Evolutionary conservation across 2,113 vertebrate species (phyloP).

Genomic region (Xiphorhynchus elegans): DNA sequence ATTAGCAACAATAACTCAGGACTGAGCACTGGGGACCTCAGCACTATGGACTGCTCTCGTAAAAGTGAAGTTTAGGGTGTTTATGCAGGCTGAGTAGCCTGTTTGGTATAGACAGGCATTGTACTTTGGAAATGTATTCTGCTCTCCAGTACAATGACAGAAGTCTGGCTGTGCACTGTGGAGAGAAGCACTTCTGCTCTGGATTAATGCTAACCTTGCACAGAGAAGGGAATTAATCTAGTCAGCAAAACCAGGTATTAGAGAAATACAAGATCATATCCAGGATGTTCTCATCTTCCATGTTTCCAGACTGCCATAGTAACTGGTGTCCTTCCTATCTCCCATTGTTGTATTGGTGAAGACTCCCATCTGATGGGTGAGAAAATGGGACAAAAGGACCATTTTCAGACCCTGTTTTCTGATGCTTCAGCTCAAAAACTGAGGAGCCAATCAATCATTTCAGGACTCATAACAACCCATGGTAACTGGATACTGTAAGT

Average conservation of each 20-base stretch:
- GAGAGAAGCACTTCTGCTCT: background rate
- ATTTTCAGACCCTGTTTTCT: background rate
- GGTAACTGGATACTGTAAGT: background rate
- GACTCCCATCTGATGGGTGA: background rate
- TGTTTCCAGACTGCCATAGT: fast-evolving
- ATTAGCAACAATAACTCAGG: background rate
- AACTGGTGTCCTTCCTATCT: background rate
- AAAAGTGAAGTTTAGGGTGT: background rate
- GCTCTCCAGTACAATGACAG: background rate
- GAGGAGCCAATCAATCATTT: background rate
- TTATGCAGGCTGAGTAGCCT: background rate
- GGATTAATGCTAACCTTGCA: background rate
- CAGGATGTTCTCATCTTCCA: background rate
- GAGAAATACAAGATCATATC: background rate
- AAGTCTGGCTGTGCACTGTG: background rate
- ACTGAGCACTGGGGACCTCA: background rate
- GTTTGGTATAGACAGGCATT: background rate
- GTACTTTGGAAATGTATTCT: background rate
- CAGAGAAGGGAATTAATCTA: background rate
- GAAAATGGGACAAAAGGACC: background rate
- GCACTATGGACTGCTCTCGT: background rate
- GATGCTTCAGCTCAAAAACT: background rate
- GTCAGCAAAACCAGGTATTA: background rate
- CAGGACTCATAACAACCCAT: background rate
- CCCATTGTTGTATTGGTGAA: background rate